Evolutionary conservation across 2,113 vertebrate species (phyloP), one percentile per base, ranked within the genome.

Genomic region (Haemorhous mexicanus): DNA sequence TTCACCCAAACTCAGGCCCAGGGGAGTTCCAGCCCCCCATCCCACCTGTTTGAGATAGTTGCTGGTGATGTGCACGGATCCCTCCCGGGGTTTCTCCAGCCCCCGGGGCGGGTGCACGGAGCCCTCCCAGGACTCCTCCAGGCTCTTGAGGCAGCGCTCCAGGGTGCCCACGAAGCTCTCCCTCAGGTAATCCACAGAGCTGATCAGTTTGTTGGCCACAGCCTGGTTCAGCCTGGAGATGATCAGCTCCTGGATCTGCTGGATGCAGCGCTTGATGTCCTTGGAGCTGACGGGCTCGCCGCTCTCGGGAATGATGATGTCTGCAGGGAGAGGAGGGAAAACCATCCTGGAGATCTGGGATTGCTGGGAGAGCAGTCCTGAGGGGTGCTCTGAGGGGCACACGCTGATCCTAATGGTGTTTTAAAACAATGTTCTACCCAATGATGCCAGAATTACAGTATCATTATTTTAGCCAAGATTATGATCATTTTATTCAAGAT

Each of bases 141-240:
- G 97, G 97, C 99, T 99, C 97, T 97, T 98, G 22, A 99, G 98
- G 87, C 99, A 99, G 41, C 99, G 97, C 92, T 99, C 99, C 90
- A 99, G 97, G 1, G 99, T 99, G 24, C 99, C 99, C 2, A 99
- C 99, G 8, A 99, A 99, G 97, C 99, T 99, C 97, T 99, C 99
- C 4, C 99, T 96, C 63, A 99, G 97, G 47, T 99, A 99, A 95
- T 99, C 98, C 97, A 99, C 99, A 0, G 99, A 99, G 93, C 98
- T 99, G 97, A 99, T 99, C 8, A 99, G 96, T 75, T 99, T 99
- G 86, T 99, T 99, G 5, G 99, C 99, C 89, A 99, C 99, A 0
- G 99, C 99, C 96, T 99, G 99, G 95, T 99, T 99, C 28, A 99
- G 97, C 15, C 98, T 97, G 41, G 98, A 98, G 78, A 99, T 98